Evolutionary conservation across 2,113 vertebrate genomes (phyloP), one percentile per base, ranked within the genome.

Genomic region (mouse (Mus musculus)): DNA sequence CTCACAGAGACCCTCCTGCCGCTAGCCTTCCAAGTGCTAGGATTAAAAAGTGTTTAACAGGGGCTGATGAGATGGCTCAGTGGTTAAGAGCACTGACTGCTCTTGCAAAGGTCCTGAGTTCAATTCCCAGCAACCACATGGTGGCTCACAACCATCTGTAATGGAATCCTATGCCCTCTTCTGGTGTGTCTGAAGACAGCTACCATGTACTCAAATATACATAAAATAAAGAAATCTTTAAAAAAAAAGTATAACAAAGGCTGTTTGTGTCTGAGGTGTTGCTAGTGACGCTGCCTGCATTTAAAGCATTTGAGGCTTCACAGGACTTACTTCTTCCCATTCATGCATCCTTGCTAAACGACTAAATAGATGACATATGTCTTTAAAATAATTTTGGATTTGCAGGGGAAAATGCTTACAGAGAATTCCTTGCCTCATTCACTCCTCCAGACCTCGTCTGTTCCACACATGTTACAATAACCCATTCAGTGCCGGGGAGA

Each of bases 351-450:
- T 49, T 59, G 56, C 12, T 80, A 93, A 78, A 12, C 92, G 20
- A 87, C 67, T 97, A 67, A 77, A 61, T 56, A 78, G 65, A 71
- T 49, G 17, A 8, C n/a, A 49, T 46, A 42, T 22, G n/a, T 24
- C n/a, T 63, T 75, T 61, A n/a, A 72, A 89, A 28, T 94, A 91
- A 92, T n/a, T 56, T 73, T 56, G 36, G 20, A 63, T 94, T 82
- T 93, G 69, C 72, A 52, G 56, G 76, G 77, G 85, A 88, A 69
- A 84, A 94, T 89, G 12, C 59, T 77, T 36, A 22, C 16, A 65
- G 49, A 94, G 73, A 67, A 30, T 8, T 28, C 49, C 63, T 16
- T 67, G 81, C 9, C 16, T 30, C 39, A 67, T 49, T n/a, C 17
- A 3, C 22, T 17, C n/a, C 8, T 24, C 7, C 24, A 86, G 26